Percentiles rank a stretch among this genome's conserved stretches.
Evolutionary conservation across 2,888 invertebrate genomes (phyloP).

Genomic region (Pheosia gnoma): DNA sequence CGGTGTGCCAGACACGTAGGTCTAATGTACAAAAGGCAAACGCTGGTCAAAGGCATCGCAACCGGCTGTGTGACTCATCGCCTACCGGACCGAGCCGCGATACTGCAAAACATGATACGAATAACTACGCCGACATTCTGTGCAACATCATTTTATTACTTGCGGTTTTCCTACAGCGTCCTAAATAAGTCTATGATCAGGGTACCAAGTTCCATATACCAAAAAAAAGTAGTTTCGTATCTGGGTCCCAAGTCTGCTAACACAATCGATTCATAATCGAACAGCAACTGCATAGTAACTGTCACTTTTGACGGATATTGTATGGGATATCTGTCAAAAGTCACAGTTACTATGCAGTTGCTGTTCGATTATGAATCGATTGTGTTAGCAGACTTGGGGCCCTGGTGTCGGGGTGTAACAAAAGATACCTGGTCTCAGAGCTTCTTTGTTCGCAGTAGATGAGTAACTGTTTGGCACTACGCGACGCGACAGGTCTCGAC

Average conservation of each 20-base stretch:
- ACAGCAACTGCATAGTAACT: too few species aligned
- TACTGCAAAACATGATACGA: slow-evolving; percentile 22
- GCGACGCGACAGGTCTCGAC: slow-evolving; percentile 71
- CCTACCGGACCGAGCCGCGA: slow-evolving; percentile 40
- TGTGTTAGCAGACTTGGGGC: too few species aligned
- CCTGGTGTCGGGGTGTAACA: slow-evolving; percentile 11
- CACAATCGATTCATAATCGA: too few species aligned
- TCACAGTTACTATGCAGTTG: too few species aligned
- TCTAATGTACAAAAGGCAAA: slow-evolving; percentile 40
- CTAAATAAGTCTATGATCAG: too few species aligned
- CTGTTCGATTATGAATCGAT: too few species aligned
- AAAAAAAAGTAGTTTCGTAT: too few species aligned
- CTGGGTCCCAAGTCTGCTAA: too few species aligned
- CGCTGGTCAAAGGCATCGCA: slow-evolving; percentile 44
- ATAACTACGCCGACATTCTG: slow-evolving; percentile 1
- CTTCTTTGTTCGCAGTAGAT: slow-evolving; percentile 38
- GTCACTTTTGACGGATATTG: too few species aligned
- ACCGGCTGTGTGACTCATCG: slow-evolving; percentile 66
- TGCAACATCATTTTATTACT: not conserved
- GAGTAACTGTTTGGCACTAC: slow-evolving; percentile 50
- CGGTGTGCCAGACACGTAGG: slow-evolving; percentile 30
- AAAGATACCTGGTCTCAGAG: slow-evolving; percentile 32
- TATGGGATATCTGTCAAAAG: too few species aligned
- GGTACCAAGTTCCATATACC: too few species aligned
- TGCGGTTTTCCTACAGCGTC: not conserved